These are phyloP conservation scores for Psephotus haematonotus DNA, from an alignment of 2,113 vertebrate species.

Conservation along the genomic window DNA sequence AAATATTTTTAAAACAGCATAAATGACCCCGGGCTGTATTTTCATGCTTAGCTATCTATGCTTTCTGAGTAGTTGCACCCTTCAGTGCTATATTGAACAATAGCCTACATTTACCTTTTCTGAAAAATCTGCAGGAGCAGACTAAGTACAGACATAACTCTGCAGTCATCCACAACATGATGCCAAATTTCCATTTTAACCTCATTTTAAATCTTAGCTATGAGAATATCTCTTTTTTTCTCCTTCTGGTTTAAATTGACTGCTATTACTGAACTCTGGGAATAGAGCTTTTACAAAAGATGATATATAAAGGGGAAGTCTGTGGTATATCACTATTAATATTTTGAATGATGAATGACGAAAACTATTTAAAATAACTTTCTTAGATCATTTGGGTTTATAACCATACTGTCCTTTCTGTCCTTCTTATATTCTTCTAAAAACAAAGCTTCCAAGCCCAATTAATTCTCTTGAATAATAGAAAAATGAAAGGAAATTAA, in stretches of 20 bases:
- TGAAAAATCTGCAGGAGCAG: constrained; percentile 7
- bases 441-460: neutral
- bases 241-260: constrained; percentile 11
- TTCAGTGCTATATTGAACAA: neutral
- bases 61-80: neutral
- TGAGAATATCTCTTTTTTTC: neutral
- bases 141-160: neutral
- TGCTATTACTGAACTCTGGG: neutral
- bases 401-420: neutral
- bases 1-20: neutral
- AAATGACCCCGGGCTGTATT: neutral
- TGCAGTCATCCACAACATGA: constrained; percentile 10
- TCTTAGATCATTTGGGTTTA: neutral
- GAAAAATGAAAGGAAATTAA: neutral
- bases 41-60: neutral
- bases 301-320: neutral
- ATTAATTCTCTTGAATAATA: neutral
- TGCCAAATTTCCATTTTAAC: constrained; percentile 27
- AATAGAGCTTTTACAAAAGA: neutral
- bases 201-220: neutral
- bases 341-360: neutral
- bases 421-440: neutral
- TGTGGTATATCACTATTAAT: neutral
- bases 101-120: neutral
- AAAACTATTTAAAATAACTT: neutral